Evolutionary conservation across 2,113 vertebrate genomes (phyloP).

Genomic region (Sciurus niger): DNA sequence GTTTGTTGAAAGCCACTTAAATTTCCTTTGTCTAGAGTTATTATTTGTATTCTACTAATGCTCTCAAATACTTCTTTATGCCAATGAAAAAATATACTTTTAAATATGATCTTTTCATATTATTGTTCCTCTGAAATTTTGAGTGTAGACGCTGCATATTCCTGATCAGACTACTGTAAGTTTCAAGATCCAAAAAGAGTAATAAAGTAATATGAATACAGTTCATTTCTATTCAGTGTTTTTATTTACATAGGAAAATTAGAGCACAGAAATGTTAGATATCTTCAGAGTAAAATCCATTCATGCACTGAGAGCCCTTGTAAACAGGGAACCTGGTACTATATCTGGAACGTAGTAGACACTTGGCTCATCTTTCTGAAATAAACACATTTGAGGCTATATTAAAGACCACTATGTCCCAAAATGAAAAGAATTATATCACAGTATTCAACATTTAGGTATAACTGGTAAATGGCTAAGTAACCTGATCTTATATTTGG

Average conservation of each 20-base stretch:
- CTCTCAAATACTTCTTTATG: constrained; percentile 77
- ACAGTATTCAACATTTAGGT: background rate
- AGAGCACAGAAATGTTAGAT: background rate
- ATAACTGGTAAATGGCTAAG: background rate
- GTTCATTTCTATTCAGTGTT: background rate
- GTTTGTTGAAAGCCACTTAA: constrained; percentile 82
- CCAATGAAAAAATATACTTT: constrained; percentile 77
- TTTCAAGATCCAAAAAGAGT: background rate
- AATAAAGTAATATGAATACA: background rate
- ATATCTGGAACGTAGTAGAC: background rate
- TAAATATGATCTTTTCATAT: constrained; percentile 65
- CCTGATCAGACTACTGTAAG: background rate
- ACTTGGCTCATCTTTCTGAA: background rate
- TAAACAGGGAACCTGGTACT: background rate
- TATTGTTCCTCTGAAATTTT: constrained; percentile 71
- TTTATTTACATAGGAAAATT: constrained; percentile 6
- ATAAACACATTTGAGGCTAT: background rate
- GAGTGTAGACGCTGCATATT: background rate
- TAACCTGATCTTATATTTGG: background rate
- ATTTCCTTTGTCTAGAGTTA: constrained; percentile 80
- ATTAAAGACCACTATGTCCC: background rate
- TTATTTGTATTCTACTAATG: constrained; percentile 74
- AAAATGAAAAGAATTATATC: background rate
- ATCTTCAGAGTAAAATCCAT: background rate
- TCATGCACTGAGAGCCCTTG: background rate